Evolutionary conservation across 2,797 vertebrate genomes (phyloP).

Genomic region (Myotis findleyi): DNA sequence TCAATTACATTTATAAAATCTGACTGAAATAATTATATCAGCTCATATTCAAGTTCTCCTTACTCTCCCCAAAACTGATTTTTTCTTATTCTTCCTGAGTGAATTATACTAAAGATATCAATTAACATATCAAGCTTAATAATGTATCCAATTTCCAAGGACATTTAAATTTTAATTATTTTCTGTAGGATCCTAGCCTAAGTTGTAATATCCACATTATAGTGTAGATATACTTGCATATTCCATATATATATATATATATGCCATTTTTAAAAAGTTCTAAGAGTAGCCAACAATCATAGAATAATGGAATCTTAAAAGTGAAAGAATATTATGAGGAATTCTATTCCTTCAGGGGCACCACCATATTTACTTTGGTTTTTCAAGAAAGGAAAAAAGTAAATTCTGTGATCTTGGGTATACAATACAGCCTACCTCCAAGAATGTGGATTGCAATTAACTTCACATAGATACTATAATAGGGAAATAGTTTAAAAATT

Average conservation of each 20-base stretch:
- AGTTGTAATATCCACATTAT: not conserved
- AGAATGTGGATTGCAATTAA: not conserved
- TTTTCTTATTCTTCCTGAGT: not conserved
- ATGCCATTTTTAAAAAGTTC: not conserved
- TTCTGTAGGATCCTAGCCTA: not conserved
- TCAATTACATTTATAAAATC: not conserved
- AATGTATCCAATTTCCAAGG: not conserved
- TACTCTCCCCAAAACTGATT: not conserved
- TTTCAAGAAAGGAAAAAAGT: slow-evolving; percentile 9
- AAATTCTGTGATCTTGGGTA: not conserved
- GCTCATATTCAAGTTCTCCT: not conserved
- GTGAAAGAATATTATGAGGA: not conserved
- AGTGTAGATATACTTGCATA: not conserved
- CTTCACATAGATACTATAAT: not conserved
- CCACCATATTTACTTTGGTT: not conserved
- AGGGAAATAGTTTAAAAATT: slow-evolving; percentile 1
- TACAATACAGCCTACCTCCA: not conserved
- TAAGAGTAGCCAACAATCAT: not conserved
- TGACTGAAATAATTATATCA: not conserved
- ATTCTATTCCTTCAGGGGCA: not conserved
- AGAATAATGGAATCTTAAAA: not conserved
- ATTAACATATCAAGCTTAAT: not conserved
- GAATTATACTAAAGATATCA: not conserved
- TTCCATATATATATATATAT: not conserved
- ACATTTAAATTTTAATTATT: slow-evolving; percentile 28